These are phyloP conservation scores for Nylanderia fulva DNA, from an alignment of 1,140 invertebrate genomes.

Conservation along the genomic window DNA sequence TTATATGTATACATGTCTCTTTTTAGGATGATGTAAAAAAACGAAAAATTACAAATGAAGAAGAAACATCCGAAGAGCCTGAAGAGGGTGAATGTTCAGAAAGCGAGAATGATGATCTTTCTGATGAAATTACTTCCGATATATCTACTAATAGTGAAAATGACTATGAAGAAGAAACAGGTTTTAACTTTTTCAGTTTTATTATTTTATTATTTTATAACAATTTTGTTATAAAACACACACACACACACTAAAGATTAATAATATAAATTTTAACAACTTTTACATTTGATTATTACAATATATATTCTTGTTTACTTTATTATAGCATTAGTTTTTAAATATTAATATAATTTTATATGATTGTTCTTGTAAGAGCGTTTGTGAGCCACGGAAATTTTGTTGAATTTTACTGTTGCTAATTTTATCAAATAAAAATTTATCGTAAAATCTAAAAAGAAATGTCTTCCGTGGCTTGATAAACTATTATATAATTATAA, in stretches of 20 bases:
- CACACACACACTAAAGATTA: not conserved
- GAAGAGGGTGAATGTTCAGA: conserved; percentile 91
- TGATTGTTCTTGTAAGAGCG: not conserved
- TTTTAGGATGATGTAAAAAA: conserved; percentile 84
- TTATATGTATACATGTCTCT: conserved; percentile 80
- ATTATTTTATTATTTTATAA: conserved; percentile 46
- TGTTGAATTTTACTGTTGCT: not conserved
- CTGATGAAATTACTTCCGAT: conserved; percentile 69
- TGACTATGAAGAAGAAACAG: conserved; percentile 80
- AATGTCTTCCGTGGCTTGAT: not conserved
- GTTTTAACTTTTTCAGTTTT: conserved; percentile 74
- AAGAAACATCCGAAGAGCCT: conserved; percentile 76
- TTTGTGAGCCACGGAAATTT: not conserved
- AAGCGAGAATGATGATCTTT: conserved; percentile 77
- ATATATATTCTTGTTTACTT: not conserved
- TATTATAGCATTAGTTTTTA: not conserved
- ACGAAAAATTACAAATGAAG: conserved; percentile 71
- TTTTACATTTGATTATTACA: not conserved
- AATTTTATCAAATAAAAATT: not conserved
- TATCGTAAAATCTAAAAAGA: not conserved
- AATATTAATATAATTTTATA: not conserved
- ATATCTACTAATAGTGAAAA: conserved; percentile 75
- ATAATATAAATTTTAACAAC: not conserved
- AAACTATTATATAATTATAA: too few relatives aligned
- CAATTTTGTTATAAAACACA: conserved; percentile 26